Evolutionary conservation across 2,888 invertebrate species (phyloP).

Genomic region (Mactromeris polynyma): DNA sequence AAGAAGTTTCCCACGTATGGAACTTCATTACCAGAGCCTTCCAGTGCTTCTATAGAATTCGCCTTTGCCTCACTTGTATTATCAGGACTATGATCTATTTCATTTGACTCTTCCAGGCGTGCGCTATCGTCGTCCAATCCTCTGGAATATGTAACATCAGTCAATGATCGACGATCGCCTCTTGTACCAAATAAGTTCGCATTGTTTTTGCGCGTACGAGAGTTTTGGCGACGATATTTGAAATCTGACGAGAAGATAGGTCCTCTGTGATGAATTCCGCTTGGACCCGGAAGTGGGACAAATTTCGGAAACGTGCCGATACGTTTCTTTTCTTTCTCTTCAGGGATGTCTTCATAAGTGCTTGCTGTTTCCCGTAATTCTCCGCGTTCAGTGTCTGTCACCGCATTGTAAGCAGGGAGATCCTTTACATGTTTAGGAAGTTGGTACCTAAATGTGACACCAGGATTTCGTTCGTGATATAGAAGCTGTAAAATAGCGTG

Average conservation of each 20-base stretch:
- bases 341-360: neutral
- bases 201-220: neutral
- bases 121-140: constrained; percentile 30
- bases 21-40: constrained; percentile 22
- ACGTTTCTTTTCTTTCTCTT: neutral
- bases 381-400: neutral
- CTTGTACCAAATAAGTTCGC: neutral
- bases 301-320: constrained; percentile 34
- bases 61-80: neutral
- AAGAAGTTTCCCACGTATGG: constrained; percentile 49
- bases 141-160: constrained; percentile 50
- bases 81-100: neutral
- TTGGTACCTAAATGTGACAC: neutral
- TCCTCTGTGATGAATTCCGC: constrained; percentile 30
- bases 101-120: neutral
- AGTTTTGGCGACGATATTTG: constrained; percentile 7
- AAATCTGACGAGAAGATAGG: constrained; percentile 60
- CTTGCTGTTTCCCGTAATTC: neutral
- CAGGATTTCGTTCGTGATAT: constrained; percentile 5
- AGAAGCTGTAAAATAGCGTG: neutral
- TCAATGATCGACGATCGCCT: constrained; percentile 31
- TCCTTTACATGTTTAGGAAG: neutral
- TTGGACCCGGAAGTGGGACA: constrained; percentile 34
- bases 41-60: neutral
- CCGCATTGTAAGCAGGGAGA: neutral